A percentile compares a stretch with the other conserved stretches of the same genome.
Evolutionary conservation across 2,113 vertebrate genomes (phyloP).

Genomic region (Paedocypris sp.): DNA sequence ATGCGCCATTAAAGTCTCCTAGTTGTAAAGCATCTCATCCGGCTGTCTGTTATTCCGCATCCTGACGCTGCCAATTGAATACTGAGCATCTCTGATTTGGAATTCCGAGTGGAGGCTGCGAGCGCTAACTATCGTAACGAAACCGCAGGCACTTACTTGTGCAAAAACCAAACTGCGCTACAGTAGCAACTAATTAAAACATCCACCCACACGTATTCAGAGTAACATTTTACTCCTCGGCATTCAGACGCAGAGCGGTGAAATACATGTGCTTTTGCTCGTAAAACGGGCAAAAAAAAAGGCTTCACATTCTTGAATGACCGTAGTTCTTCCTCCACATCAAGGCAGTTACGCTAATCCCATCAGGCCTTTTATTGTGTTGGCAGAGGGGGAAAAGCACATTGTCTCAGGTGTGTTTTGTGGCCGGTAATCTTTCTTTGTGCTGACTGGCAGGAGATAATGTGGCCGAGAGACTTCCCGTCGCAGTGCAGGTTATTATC

Average conservation of each 20-base stretch:
- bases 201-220: background rate
- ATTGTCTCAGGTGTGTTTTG: slow-evolving; percentile 14
- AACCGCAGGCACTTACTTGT: background rate
- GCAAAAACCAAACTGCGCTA: background rate
- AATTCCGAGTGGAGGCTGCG: background rate
- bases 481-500: slow-evolving; percentile 10
- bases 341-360: background rate
- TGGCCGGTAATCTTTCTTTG: slow-evolving; percentile 5
- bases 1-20: background rate
- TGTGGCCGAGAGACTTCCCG: background rate
- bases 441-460: slow-evolving; percentile 22
- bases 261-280: background rate
- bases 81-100: slow-evolving; percentile 11
- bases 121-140: background rate
- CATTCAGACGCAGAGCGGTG: background rate
- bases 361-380: background rate
- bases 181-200: background rate
- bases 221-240: background rate
- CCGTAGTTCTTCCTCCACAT: background rate
- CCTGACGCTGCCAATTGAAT: slow-evolving; percentile 3
- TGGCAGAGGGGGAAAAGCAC: slow-evolving; percentile 2
- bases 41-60: slow-evolving; percentile 2
- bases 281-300: background rate
- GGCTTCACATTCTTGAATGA: background rate
- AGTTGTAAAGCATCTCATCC: slow-evolving; percentile 14